Evolutionary conservation across 2,888 invertebrate genomes (phyloP).

Genomic region (Cordylochernes scorpioides): DNA sequence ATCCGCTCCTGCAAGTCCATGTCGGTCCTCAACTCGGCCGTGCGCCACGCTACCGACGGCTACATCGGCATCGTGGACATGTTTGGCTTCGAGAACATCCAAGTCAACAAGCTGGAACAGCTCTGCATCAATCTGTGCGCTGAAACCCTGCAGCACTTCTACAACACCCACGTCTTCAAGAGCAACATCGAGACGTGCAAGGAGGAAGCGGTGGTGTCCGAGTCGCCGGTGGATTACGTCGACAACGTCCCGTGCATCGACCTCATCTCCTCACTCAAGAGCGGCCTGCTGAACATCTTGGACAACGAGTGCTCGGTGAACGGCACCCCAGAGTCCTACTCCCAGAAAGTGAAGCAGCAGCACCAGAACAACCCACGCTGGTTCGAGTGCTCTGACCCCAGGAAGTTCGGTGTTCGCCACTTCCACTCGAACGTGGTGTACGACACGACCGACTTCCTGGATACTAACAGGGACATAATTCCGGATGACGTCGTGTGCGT

Average conservation of each 20-base stretch:
- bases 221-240: slow-evolving; percentile 70
- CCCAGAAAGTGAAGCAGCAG: slow-evolving; percentile 46
- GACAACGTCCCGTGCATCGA: slow-evolving; percentile 89
- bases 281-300: slow-evolving; percentile 63
- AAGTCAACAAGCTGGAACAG: slow-evolving; percentile 51
- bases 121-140: slow-evolving; percentile 81
- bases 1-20: slow-evolving; percentile 46
- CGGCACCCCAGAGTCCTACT: slow-evolving; percentile 48
- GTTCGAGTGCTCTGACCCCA: slow-evolving; percentile 6
- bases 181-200: slow-evolving; percentile 72
- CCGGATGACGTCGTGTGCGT: slow-evolving; percentile 73
- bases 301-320: slow-evolving; percentile 67
- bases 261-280: slow-evolving; percentile 68
- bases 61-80: slow-evolving; percentile 85
- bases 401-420: slow-evolving; percentile 62
- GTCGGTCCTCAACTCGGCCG: slow-evolving; percentile 71
- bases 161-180: slow-evolving; percentile 86
- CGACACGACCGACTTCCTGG: slow-evolving; percentile 61
- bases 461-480: slow-evolving; percentile 51
- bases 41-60: slow-evolving; percentile 70
- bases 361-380: slow-evolving; percentile 42
- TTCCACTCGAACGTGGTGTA: slow-evolving; percentile 61
- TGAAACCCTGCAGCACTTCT: slow-evolving; percentile 91
- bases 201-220: slow-evolving; percentile 68
- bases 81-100: slow-evolving; percentile 84